Evolutionary conservation across 1,140 invertebrate genomes (phyloP).

Genomic region (Lysiphlebus fabarum): DNA sequence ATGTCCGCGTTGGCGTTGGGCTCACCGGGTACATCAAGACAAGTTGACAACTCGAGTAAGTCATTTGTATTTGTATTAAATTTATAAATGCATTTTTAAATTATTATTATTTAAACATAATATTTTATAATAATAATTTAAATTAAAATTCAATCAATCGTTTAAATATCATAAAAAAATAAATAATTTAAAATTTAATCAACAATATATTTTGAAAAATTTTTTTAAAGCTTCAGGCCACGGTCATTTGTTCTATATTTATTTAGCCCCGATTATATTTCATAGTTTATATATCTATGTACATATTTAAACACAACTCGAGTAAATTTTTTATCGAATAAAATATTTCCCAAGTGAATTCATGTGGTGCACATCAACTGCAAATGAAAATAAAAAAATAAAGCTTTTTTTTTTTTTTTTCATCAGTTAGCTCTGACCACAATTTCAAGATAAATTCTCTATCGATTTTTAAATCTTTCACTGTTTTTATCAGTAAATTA

Average conservation of each 20-base stretch:
- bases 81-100: no score
- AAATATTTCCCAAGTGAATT: not conserved
- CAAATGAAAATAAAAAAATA: no score
- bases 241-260: slow-evolving; percentile 18
- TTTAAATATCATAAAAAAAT: no score
- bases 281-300: slow-evolving; percentile 3
- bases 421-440: no score
- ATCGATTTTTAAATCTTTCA: no score
- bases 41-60: slow-evolving; percentile 31
- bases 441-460: no score
- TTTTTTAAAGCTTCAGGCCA: slow-evolving; percentile 17
- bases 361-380: no score
- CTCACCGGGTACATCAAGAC: slow-evolving; percentile 32
- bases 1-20: slow-evolving; percentile 18
- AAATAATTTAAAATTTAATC: slow-evolving; percentile 3
- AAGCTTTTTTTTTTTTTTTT: no score
- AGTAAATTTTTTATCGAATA: not conserved
- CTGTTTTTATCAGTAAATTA: no score
- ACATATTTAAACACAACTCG: not conserved
- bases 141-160: no score
- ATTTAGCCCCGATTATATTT: not conserved
- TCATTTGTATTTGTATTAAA: slow-evolving; percentile 2
- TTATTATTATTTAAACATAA: no score
- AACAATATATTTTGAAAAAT: not conserved
- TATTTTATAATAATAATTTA: no score